A percentile compares a stretch with the other conserved stretches of the same genome.
Evolutionary conservation across 1,140 invertebrate species (phyloP).

Genomic region (Conus betulinus): DNA sequence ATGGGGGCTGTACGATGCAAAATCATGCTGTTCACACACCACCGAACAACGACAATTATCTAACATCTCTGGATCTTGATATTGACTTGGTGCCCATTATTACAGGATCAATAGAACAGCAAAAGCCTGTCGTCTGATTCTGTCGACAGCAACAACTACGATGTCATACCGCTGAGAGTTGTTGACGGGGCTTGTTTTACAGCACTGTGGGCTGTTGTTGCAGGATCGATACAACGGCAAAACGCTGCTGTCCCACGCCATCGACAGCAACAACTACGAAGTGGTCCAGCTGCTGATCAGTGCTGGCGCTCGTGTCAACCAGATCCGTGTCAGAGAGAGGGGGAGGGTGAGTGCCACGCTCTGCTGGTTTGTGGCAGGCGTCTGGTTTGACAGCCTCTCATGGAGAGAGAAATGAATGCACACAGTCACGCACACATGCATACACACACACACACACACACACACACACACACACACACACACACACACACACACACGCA

Average conservation of each 20-base stretch:
- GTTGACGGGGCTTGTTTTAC: too few relatives aligned
- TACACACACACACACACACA: slow-evolving; percentile 20
- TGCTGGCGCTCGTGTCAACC: slow-evolving; percentile 47
- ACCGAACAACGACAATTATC: too few relatives aligned
- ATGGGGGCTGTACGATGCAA: too few relatives aligned
- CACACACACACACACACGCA: too few relatives aligned
- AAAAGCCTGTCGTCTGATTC: too few relatives aligned
- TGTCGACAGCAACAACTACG: too few relatives aligned
- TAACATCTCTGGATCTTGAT: too few relatives aligned
- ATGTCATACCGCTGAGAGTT: too few relatives aligned
- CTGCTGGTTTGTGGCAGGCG: too few relatives aligned
- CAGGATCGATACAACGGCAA: slow-evolving; percentile 56
- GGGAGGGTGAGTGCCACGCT: slow-evolving; percentile 42
- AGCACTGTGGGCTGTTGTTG: not conserved
- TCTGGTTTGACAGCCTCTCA: not conserved
- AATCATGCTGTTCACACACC: too few relatives aligned
- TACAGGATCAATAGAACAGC: too few relatives aligned
- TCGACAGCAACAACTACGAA: slow-evolving; percentile 57
- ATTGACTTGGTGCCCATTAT: too few relatives aligned
- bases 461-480: slow-evolving; percentile 5
- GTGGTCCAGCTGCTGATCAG: slow-evolving; percentile 55
- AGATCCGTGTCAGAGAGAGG: slow-evolving; percentile 53
- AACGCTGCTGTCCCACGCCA: slow-evolving; percentile 56
- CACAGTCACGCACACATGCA: slow-evolving; percentile 4
- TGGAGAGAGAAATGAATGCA: not conserved